Percentiles rank a stretch among this genome's conserved stretches.
Evolutionary conservation across 2,113 vertebrate species (phyloP).

Genomic region (Lepus timidus): DNA sequence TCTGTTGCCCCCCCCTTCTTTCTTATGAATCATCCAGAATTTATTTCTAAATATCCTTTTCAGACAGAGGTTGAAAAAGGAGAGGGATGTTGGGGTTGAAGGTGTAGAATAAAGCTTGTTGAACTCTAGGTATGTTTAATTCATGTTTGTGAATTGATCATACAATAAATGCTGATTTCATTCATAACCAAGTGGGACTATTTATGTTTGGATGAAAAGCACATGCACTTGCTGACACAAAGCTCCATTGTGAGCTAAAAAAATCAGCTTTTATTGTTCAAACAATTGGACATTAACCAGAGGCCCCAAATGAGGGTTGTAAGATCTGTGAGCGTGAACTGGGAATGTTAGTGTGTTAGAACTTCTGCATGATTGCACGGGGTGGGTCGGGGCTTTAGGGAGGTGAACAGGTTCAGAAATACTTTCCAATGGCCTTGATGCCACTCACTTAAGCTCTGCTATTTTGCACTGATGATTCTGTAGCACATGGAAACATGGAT

Average conservation of each 20-base stretch:
- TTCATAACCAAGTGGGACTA: conserved; percentile 70
- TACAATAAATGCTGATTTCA: conserved; percentile 76
- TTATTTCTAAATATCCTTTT: conserved; percentile 60
- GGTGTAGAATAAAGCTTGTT: conserved; percentile 66
- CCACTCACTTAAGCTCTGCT: background rate
- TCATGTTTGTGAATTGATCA: conserved; percentile 63
- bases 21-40: conserved; percentile 53
- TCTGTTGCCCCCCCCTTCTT: background rate
- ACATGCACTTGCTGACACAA: conserved; percentile 39
- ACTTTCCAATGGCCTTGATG: background rate
- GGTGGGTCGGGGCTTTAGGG: background rate
- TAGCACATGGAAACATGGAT: background rate
- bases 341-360: background rate
- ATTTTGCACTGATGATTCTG: background rate
- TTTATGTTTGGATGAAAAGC: conserved; percentile 74
- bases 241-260: conserved; percentile 60
- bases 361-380: background rate
- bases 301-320: conserved; percentile 56
- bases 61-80: conserved; percentile 32
- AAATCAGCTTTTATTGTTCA: conserved; percentile 72
- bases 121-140: conserved; percentile 72
- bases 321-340: conserved; percentile 8
- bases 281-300: conserved; percentile 36
- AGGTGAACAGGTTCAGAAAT: background rate
- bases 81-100: background rate